Evolutionary conservation across 2,888 invertebrate species (phyloP), one percentile per base, ranked within the genome.

Genomic region (Drosophila prolongata): DNA sequence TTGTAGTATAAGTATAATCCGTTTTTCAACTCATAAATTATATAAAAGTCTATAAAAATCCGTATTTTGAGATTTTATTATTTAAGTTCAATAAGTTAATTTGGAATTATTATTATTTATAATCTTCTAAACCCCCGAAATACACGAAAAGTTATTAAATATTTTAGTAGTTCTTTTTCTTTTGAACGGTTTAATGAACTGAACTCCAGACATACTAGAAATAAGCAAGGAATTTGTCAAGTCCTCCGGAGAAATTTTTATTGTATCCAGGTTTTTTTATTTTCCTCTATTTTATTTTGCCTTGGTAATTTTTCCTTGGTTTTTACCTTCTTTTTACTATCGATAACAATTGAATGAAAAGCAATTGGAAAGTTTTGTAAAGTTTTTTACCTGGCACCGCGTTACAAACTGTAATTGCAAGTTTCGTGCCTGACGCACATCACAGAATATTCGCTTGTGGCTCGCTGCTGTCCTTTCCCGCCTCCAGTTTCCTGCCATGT

Each of bases 331-430:
- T 14, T 30, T 55, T 56, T 3, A 6, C 49, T 60, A 60, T 74
- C 60, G 61, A 71, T 72, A 57, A 64, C 69, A 69, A 72, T 66
- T 59, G 46, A 76, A 66, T 71, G 61, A 43, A 40, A 66, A 71
- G 65, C 76, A 72, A 65, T 80, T 54, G 59, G 58, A 50, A 69
- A 83, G 80, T 70, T 61, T 53, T 56, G 44, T 19, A 62, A 77
- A 79, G 68, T 84, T 80, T 87, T 54, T 54, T 57, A 49, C 58
- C 66, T 54, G 42, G n/a, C 67, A 65, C 72, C 67, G 59, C 49
- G 52, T 43, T 67, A 64, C 59, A 60, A 70, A 69, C 68, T 54
- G 66, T 77, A 85, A 79, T 85, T 75, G 70, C 56, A 74, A 84
- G 68, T 69, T 75, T 62, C 57, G 54, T 67, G 55, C 57, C 53